Base-by-base conservation (phyloP, 2,113 vertebrate genomes). In the Stegostoma tigrinum region DNA sequence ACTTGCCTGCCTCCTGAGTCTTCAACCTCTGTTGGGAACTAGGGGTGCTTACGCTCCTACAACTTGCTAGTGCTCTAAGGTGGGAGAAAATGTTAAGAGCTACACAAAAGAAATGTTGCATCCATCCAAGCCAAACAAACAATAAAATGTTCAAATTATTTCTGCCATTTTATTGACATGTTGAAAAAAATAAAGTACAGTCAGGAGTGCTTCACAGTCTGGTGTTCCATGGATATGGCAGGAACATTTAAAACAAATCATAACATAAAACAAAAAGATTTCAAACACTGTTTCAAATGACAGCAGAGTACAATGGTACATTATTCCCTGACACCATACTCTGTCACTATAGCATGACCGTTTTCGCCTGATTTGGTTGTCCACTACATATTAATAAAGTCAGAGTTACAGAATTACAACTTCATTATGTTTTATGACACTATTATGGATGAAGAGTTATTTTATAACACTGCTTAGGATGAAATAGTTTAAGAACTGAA, bases 211-310 rank as follows among this genome's bases (percentile, higher is more conserved):
- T 72, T 95, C 67, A 95, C 94, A 95, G 94, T 95, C 42, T 95
- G 52, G 45, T 95, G 94, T 45, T 95, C 94, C 42, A 95, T 12
- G 24, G 68, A 95, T 95, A 95, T 75, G 68, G 14, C 94, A 95
- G 68, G 94, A 95, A 95, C 94, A 75, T 95, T 72, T 95, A 68
- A 95, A 95, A 95, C 75, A 95, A 95, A 95, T 95, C 94, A 95
- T 34, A 45, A 75, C 94, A 70, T 72, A 48, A 75, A 95, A 72
- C 38, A 72, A 95, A 70, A 94, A 95, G 27, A 72, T 70, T 34
- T 95, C 42, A 70, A 95, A 94, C n/a, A 67, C 68, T 72, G 67
- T 70, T 95, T 17, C 67, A 70, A 95, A 72, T 75, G 67, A 95
- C 68, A 72, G 67, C 45, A 72, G 94, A 95, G 94, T 95, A 67